phyloP scores from a whole-genome alignment of 2,113 vertebrate species.

The Microcebus jonahi region DNA sequence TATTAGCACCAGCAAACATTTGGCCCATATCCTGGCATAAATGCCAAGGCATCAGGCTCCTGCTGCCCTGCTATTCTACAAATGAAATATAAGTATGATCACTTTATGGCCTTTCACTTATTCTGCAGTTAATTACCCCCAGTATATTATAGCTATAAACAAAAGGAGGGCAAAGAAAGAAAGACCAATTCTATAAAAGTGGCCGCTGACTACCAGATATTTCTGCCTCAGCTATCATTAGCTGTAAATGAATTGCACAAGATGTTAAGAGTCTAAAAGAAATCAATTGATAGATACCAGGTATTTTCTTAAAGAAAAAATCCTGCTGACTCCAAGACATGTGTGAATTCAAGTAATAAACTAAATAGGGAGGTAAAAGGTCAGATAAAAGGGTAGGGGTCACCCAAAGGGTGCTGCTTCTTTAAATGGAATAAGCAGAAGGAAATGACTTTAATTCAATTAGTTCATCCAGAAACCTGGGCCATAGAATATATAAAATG shows the following conservation, averaged over 20 bases:
- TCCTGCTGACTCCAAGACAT: conserved; percentile 61
- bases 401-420: conserved; percentile 53
- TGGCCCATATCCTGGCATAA: conserved; percentile 17
- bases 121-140: background rate
- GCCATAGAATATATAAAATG: conserved; percentile 61
- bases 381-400: conserved; percentile 57
- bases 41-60: background rate
- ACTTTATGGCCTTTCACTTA: background rate
- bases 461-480: conserved; percentile 59
- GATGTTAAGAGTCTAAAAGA: conserved; percentile 62
- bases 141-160: background rate
- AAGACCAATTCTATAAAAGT: conserved; percentile 38
- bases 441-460: conserved; percentile 71
- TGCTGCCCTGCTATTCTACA: background rate
- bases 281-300: conserved; percentile 63
- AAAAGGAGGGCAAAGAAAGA: background rate
- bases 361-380: conserved; percentile 51
- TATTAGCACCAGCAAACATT: conserved; percentile 34
- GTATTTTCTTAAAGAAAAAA: conserved; percentile 56
- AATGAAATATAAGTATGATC: background rate
- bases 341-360: conserved; percentile 66
- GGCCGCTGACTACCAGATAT: conserved; percentile 18
- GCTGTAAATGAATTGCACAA: conserved; percentile 59
- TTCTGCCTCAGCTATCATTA: conserved; percentile 24
- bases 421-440: conserved; percentile 67